Evolutionary conservation across 2,888 invertebrate species (phyloP).

Genomic region (Cerastoderma edule): DNA sequence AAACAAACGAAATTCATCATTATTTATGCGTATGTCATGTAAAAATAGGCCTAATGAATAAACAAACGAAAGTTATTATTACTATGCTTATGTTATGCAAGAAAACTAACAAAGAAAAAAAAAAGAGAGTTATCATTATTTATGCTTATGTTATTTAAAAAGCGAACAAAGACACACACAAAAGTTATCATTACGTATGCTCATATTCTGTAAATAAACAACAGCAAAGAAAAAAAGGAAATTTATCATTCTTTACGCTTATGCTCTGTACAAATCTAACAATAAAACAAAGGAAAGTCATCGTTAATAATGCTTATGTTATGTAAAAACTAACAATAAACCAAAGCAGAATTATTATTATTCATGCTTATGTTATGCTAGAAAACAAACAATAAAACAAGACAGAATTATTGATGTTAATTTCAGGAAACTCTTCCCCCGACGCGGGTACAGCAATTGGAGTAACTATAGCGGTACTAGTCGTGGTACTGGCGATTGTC

Average conservation of each 20-base stretch:
- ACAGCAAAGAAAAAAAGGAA: no score
- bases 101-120: no score
- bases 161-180: no score
- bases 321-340: not conserved
- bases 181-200: no score
- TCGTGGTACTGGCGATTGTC: not conserved
- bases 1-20: not conserved
- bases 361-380: not conserved
- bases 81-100: not conserved
- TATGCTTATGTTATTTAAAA: no score
- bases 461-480: not conserved
- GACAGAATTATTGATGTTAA: not conserved
- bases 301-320: not conserved
- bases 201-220: no score
- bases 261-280: no score
- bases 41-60: not conserved
- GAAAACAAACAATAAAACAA: no score
- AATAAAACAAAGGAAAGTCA: not conserved
- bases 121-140: not conserved
- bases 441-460: not conserved
- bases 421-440: not conserved
- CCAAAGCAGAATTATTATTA: not conserved
- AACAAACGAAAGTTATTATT: not conserved
- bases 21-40: not conserved
- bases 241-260: no score